phyloP scores from a whole-genome alignment of 2,888 invertebrate genomes.

The Xanthia togata region DNA sequence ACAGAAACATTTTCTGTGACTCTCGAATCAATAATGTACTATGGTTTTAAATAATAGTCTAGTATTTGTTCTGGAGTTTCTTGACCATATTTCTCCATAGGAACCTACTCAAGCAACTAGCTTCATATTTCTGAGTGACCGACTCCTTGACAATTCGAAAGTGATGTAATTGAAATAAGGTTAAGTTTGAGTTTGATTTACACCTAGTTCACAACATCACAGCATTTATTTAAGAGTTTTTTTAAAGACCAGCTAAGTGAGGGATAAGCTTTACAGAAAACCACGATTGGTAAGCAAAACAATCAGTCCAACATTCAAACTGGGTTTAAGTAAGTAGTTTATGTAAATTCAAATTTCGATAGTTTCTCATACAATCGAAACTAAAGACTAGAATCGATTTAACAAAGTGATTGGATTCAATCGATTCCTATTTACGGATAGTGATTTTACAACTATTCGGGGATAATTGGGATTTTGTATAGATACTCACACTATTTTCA shows the following conservation, averaged over 20 bases:
- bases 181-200: neutral
- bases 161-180: neutral
- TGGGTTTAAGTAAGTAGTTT: constrained; percentile 8
- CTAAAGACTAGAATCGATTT: constrained; percentile 38
- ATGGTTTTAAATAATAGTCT: too few relatives aligned
- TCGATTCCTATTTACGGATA: constrained; percentile 48
- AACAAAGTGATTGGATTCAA: constrained; percentile 44
- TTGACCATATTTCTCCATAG: neutral
- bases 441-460: constrained; percentile 35
- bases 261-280: neutral
- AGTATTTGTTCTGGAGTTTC: neutral
- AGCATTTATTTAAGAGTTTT: neutral
- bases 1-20: neutral
- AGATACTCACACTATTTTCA: constrained; percentile 19
- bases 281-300: neutral
- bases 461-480: constrained; percentile 39
- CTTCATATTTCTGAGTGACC: neutral
- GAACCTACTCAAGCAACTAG: neutral
- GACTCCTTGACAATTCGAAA: neutral
- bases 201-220: neutral
- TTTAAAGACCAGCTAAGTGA: neutral
- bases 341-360: constrained; percentile 25
- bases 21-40: too few relatives aligned
- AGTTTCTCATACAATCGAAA: constrained; percentile 36
- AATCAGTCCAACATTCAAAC: neutral